Evolutionary conservation across 1,140 invertebrate genomes (phyloP).

Genomic region (Wiebesia pumilae): DNA sequence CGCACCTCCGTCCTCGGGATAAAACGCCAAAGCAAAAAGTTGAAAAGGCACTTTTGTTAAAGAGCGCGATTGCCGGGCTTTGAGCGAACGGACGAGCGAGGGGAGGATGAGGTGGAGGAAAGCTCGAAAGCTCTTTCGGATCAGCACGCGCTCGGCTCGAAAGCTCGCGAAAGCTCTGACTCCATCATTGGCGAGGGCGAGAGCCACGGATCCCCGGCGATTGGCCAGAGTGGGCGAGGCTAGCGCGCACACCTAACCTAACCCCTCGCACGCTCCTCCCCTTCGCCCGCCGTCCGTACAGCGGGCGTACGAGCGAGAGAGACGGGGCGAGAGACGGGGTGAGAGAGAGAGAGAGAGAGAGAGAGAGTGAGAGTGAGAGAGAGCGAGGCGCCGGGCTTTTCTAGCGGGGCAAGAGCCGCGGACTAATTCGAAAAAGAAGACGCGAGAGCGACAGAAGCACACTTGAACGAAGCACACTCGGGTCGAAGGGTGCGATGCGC

Average conservation of each 20-base stretch:
- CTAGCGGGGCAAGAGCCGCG: background rate
- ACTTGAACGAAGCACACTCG: constrained; percentile 73
- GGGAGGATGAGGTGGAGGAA: background rate
- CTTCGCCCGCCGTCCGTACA: constrained; percentile 21
- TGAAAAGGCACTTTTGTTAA: constrained; percentile 45
- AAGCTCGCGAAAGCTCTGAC: constrained; percentile 9
- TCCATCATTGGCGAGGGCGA: constrained; percentile 19
- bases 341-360: constrained; percentile 35
- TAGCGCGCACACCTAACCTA: background rate
- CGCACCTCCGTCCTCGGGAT: too few relatives aligned
- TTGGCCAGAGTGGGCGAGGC: constrained; percentile 40
- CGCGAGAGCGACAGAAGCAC: constrained; percentile 56
- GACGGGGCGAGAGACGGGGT: background rate
- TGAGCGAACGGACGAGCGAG: background rate
- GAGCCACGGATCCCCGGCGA: background rate
- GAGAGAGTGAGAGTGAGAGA: too few relatives aligned
- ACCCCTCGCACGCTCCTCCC: constrained; percentile 1
- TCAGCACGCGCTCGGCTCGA: constrained; percentile 10
- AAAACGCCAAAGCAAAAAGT: constrained; percentile 19
- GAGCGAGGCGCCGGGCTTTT: background rate
- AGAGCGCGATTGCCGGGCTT: constrained; percentile 27
- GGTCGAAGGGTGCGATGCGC: constrained; percentile 60
- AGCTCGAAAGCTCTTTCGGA: constrained; percentile 34
- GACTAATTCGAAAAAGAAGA: constrained; percentile 56
- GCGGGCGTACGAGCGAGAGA: constrained; percentile 20